phyloP scores from a whole-genome alignment of 2,113 vertebrate genomes.

The Ctenomys sociabilis region DNA sequence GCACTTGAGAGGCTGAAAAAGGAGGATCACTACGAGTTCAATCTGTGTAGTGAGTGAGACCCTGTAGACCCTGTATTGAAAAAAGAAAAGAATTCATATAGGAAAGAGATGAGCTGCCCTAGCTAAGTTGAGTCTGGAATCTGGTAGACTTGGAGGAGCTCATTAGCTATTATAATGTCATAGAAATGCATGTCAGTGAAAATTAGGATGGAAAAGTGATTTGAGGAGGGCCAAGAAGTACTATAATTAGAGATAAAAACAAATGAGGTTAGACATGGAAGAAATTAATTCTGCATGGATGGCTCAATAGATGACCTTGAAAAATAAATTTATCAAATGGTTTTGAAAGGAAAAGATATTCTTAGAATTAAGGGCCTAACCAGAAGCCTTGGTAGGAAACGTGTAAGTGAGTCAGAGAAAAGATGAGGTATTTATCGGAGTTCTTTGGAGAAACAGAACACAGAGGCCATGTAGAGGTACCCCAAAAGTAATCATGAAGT shows the following conservation, averaged over 20 bases:
- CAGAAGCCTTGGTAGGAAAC: background rate
- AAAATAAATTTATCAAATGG: background rate
- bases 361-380: background rate
- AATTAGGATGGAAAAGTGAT: background rate
- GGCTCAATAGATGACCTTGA: constrained; percentile 16
- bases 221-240: background rate
- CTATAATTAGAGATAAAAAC: background rate
- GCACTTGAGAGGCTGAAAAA: too few species aligned
- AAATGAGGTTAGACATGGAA: background rate
- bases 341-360: background rate
- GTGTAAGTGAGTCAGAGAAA: background rate
- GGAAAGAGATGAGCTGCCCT: background rate
- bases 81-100: too few species aligned
- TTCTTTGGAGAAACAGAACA: background rate
- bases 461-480: too few species aligned
- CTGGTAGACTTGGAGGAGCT: background rate
- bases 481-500: background rate
- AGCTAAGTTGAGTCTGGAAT: background rate
- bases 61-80: too few species aligned
- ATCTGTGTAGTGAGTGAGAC: too few species aligned
- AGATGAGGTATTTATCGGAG: background rate
- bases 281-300: constrained; percentile 1
- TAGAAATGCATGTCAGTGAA: background rate
- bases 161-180: background rate
- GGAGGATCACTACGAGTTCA: too few species aligned